Percentiles rank a stretch among this genome's conserved stretches.
Conservation (phyloP, 2,113 vertebrate genomes). For the Sphyrna mokarran region DNA sequence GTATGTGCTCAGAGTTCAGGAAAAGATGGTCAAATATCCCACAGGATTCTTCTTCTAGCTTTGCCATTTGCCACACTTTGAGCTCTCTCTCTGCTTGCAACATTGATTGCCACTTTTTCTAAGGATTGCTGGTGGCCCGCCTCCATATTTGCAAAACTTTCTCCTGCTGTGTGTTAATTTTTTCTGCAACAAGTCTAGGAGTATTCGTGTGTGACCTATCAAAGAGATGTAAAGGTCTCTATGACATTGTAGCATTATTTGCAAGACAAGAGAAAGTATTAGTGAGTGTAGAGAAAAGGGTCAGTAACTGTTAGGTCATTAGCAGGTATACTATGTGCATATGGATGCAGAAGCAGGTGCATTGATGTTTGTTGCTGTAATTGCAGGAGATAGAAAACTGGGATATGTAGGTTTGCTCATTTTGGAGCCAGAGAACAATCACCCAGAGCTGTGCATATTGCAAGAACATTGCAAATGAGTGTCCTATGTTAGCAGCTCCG, state of each 20-base stretch:
- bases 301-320: not conserved
- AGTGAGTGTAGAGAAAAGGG: not conserved
- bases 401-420: not conserved
- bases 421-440: not conserved
- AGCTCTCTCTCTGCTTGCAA: not conserved
- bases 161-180: not conserved
- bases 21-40: not conserved
- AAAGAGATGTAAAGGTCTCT: not conserved
- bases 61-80: not conserved
- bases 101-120: not conserved
- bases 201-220: not conserved
- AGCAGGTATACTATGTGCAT: not conserved
- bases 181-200: not conserved
- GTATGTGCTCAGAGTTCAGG: not conserved
- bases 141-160: not conserved
- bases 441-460: not conserved
- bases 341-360: not conserved
- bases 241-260: not conserved
- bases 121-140: not conserved
- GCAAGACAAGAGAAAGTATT: not conserved
- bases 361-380: not conserved
- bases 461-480: not conserved
- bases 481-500: not conserved
- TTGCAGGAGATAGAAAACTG: not conserved
- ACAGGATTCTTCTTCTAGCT: not conserved